Evolutionary conservation across 2,797 vertebrate species (phyloP), one percentile per base, ranked within the genome.

Genomic region (Atherinosoma microstoma): DNA sequence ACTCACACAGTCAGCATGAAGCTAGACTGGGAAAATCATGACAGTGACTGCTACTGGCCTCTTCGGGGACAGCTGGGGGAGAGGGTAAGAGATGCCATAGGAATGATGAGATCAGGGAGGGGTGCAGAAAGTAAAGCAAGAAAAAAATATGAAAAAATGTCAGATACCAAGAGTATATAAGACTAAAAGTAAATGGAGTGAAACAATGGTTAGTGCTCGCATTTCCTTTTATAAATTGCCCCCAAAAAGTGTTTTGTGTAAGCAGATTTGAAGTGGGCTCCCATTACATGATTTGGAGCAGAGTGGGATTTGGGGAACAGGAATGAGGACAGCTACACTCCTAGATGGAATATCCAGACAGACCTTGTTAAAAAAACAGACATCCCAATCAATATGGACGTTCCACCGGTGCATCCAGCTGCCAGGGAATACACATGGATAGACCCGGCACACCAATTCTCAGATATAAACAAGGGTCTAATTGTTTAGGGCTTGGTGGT

Each of bases 351-450:
- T 79, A 77, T 75, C 79, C 89, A 91, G 87, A 91, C 84, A 86
- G 89, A 86, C 90, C 88, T 92, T 91, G 89, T 93, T 93, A 93
- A 93, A 91, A 91, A 87, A 88, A 84, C 82, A 88, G 89, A 93
- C 91, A 73, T 86, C 83, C 84, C 86, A 87, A 92, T 94, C 91
- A 92, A 91, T 91, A 91, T 53, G 70, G 88, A 58, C 74, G 78
- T 91, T 90, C 76, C 82, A 87, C 82, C 18, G 85, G 91, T 82
- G 83, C 85, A 84, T 91, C 88, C 86, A 87, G 85, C 90, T 90
- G 91, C 88, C 75, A 79, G 84, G 76, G 88, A 92, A 86, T 53
- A 63, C 70, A 73, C 88, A 79, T 79, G 83, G 89, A 92, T 84
- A 83, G 89, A 83, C 89, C 84, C 70, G 81, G 79, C 78, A 68